Percentiles rank a stretch among this genome's conserved stretches.
These are phyloP conservation scores for Diachasmimorpha longicaudata DNA, from an alignment of 1,140 invertebrate species.

Conservation along the genomic window DNA sequence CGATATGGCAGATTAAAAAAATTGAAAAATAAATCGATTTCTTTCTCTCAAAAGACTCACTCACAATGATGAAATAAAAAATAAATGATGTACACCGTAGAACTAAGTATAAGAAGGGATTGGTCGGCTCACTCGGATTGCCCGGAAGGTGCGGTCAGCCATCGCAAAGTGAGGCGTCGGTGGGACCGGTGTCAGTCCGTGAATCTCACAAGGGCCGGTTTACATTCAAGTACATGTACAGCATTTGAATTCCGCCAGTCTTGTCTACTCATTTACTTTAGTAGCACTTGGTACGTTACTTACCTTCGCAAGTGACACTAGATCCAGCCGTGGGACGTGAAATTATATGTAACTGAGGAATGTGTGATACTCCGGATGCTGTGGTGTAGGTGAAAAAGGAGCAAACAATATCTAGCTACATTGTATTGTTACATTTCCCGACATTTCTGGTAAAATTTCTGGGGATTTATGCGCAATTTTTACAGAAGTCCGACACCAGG, in stretches of 20 bases:
- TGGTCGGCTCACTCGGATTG: constrained; percentile 36
- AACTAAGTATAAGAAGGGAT: constrained; percentile 16
- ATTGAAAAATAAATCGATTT: not conserved
- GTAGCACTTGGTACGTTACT: not conserved
- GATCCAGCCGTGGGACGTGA: constrained; percentile 37
- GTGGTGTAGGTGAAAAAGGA: too few species aligned
- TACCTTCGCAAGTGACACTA: constrained; percentile 37
- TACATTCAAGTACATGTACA: constrained; percentile 38
- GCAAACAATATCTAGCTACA: too few species aligned
- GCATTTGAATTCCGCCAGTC: constrained; percentile 7
- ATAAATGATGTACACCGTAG: not conserved
- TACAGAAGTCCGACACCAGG: too few species aligned
- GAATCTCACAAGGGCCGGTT: constrained; percentile 64
- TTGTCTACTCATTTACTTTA: constrained; percentile 2
- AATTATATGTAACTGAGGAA: constrained; percentile 31
- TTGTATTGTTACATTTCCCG: too few species aligned
- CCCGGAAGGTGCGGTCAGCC: constrained; percentile 61
- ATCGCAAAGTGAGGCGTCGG: constrained; percentile 45
- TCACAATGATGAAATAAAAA: not conserved
- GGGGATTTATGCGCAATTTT: too few species aligned
- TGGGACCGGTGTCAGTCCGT: constrained; percentile 55
- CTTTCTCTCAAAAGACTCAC: not conserved
- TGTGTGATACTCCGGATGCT: constrained; percentile 20
- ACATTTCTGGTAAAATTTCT: too few species aligned
- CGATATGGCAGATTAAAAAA: too few species aligned